Base-by-base conservation (phyloP, 2,113 vertebrate species). In the Tenebrosternarchus preto region DNA sequence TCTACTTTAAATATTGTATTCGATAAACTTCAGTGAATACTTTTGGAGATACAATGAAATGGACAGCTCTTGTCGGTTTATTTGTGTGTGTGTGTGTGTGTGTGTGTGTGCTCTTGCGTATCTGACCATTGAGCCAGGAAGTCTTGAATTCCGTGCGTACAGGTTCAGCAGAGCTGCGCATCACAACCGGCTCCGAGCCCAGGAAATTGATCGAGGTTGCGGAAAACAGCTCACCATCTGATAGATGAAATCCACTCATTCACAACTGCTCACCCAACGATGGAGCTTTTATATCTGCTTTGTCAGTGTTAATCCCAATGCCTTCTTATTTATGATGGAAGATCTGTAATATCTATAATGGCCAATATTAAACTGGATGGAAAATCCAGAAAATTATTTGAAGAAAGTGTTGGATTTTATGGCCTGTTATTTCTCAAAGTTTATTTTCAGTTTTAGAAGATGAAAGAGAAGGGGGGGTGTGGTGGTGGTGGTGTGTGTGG, bases 151-250 rank as follows among this genome's bases (percentile, higher is more conserved):
- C 94, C 0, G 94, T 94, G 70, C 92, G 90, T 64, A 95, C 80
- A 70, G 73, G 33, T 25, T 76, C 83, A 4, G 55, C 55, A n/a
- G 90, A 81, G 83, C 87, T 93, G 25, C 91, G 91, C 67, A 90
- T 86, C 78, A 95, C 76, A 80, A 92, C 80, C 0, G 90, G 90
- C 72, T 94, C 91, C 68, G 90, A 92, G 27, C 94, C 95, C 60
- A 93, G 87, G 78, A 96, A 96, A 85, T 95, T 95, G 43, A 92
- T 86, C 8, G 93, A 92, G 46, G 95, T 95, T 68, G 94, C 95
- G 0, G 94, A 93, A 84, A 93, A 96, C 27, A 95, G 87, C 33
- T 86, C 81, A 17, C 91, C 84, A 46, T 91, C 95, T 96, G 80
- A 16, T 25, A 33, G 27, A 46, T 16, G 3, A 71, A 20, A 72